Evolutionary conservation across 2,888 invertebrate species (phyloP).

Genomic region (Eupithecia dodoneata): DNA sequence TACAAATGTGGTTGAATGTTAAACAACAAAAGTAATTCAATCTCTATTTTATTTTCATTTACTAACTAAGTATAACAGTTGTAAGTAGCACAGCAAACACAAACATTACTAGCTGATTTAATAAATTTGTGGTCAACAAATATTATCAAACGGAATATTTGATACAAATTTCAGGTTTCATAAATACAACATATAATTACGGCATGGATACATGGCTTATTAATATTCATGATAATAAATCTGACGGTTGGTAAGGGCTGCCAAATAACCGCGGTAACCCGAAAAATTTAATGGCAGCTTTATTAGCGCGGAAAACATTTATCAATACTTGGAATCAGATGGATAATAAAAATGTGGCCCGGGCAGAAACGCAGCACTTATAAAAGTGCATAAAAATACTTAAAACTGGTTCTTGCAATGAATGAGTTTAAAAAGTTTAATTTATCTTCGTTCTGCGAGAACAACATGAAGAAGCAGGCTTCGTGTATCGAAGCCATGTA

Average conservation of each 20-base stretch:
- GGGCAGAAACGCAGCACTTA: background rate
- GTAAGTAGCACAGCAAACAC: background rate
- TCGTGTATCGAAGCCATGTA: constrained; percentile 1
- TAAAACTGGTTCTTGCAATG: background rate
- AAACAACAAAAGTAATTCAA: background rate
- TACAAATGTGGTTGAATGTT: too few species aligned
- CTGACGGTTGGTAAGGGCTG: constrained; percentile 12
- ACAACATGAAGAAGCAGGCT: background rate
- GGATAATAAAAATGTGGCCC: background rate
- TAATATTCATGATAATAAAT: constrained; percentile 27
- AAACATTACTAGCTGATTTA: background rate
- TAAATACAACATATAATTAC: constrained; percentile 19
- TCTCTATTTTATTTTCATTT: background rate
- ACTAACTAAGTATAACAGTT: background rate
- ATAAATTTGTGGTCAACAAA: background rate
- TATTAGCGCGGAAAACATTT: constrained; percentile 8
- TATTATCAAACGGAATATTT: background rate
- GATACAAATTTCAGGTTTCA: background rate
- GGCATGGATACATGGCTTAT: constrained; percentile 13
- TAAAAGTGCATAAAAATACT: background rate
- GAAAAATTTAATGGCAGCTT: constrained; percentile 10
- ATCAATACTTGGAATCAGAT: constrained; percentile 10
- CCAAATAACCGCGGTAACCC: constrained; percentile 20
- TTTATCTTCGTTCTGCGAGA: background rate
- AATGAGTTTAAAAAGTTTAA: background rate